A percentile compares a stretch with the other conserved stretches of the same genome.
Conservation (phyloP, 2,113 vertebrate genomes). For the Mormyrus iriodes region DNA sequence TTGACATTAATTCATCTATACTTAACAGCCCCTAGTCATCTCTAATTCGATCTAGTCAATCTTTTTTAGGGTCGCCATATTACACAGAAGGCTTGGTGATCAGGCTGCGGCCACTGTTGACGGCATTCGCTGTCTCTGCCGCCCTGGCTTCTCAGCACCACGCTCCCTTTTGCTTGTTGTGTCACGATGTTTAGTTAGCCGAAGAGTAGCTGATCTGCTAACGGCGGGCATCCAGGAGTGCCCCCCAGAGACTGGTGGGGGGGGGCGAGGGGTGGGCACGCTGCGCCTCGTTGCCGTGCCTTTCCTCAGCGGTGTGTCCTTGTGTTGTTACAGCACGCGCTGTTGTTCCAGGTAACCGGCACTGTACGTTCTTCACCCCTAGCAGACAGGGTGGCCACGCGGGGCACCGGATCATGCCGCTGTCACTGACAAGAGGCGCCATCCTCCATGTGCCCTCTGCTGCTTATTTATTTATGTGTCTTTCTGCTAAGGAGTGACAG, state of each 20-base stretch:
- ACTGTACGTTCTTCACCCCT: background rate
- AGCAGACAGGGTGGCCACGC: conserved; percentile 17
- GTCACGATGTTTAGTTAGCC: background rate
- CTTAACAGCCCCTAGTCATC: background rate
- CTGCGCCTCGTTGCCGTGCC: background rate
- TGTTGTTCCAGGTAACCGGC: conserved; percentile 10
- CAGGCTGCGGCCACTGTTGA: background rate
- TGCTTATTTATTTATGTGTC: conserved; percentile 9
- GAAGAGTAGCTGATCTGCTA: background rate
- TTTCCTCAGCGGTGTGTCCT: background rate
- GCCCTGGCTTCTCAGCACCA: background rate
- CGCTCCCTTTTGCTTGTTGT: background rate
- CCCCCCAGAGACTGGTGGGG: background rate
- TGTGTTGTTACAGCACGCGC: conserved; percentile 7
- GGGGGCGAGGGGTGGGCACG: background rate
- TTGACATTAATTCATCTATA: background rate
- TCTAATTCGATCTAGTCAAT: background rate
- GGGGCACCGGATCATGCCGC: background rate
- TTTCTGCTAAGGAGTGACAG: conserved; percentile 15
- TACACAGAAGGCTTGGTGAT: background rate
- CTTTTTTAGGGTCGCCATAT: background rate
- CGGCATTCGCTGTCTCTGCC: background rate
- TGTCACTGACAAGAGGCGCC: conserved; percentile 5
- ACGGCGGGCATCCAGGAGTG: conserved; percentile 1
- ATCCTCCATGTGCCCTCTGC: background rate